Conservation (phyloP, 2,888 invertebrate genomes). For the Gasteruption jaculator region DNA sequence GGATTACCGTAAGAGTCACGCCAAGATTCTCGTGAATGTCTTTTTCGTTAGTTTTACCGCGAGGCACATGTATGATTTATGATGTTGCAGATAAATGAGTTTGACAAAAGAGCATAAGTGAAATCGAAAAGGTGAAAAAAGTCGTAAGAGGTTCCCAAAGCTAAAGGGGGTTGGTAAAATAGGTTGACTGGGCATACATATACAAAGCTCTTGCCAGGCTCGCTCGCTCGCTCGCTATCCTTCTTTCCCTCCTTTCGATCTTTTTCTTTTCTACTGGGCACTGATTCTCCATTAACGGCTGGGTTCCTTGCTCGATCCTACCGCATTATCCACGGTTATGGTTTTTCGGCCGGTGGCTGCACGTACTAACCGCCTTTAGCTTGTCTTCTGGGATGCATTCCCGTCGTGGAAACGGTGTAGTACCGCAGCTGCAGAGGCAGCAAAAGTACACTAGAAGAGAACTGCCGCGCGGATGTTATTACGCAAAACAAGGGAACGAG, state of each 20-base stretch:
- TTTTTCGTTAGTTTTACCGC: too few relatives aligned
- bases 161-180: too few relatives aligned
- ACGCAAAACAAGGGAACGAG: conserved; percentile 13
- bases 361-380: not conserved
- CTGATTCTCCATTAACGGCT: conserved; percentile 25
- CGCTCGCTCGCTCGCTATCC: conserved; percentile 15
- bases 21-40: too few relatives aligned
- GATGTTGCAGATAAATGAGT: conserved; percentile 28
- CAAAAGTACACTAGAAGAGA: too few relatives aligned
- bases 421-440: conserved; percentile 12
- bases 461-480: too few relatives aligned
- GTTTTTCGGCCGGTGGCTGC: conserved; percentile 20
- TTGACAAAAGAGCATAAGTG: conserved; percentile 27
- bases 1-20: too few relatives aligned
- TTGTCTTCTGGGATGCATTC: too few relatives aligned
- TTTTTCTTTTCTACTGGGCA: conserved; percentile 4
- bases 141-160: too few relatives aligned
- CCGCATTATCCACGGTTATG: conserved; percentile 26
- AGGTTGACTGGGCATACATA: conserved; percentile 14
- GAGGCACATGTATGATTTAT: too few relatives aligned
- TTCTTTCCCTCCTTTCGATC: conserved; percentile 15
- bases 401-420: conserved; percentile 12
- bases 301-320: conserved; percentile 22
- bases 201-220: conserved; percentile 11
- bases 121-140: conserved; percentile 27